A percentile compares a stretch with the other conserved stretches of the same genome.
Evolutionary conservation across 2,113 vertebrate genomes (phyloP).

Genomic region (Mohoua ochrocephala): DNA sequence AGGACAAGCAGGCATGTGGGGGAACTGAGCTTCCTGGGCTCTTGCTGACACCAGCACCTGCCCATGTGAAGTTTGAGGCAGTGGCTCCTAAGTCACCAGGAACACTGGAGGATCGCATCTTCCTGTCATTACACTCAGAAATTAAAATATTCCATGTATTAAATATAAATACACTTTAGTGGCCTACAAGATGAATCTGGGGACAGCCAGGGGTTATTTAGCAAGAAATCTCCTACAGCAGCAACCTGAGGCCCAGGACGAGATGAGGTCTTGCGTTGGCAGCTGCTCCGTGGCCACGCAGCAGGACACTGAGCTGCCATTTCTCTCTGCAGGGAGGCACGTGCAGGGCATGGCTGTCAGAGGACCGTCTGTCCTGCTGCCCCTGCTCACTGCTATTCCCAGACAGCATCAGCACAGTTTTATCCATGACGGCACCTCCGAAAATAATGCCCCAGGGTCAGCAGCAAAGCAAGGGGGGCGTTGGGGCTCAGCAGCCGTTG

Average conservation of each 20-base stretch:
- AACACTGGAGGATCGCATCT: accelerated
- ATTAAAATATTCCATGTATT: not conserved
- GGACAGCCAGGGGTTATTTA: not conserved
- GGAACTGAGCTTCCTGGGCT: not conserved
- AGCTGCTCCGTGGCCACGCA: not conserved
- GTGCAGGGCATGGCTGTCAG: not conserved
- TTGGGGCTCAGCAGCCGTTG: accelerated
- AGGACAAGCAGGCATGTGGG: accelerated
- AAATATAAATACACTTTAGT: not conserved
- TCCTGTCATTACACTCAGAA: not conserved
- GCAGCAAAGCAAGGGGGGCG: accelerated
- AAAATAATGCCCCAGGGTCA: not conserved
- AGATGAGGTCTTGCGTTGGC: not conserved
- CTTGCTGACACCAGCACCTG: not conserved
- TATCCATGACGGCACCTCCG: not conserved
- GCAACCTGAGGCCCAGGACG: not conserved
- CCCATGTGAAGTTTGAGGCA: accelerated
- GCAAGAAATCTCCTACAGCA: not conserved
- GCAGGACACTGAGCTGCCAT: not conserved
- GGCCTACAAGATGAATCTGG: not conserved
- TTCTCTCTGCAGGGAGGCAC: not conserved
- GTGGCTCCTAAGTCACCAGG: accelerated
- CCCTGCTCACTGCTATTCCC: accelerated
- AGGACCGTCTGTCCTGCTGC: accelerated
- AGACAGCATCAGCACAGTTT: not conserved